Conservation (phyloP, 2,888 invertebrate species). For the Oligia fasciuncula region DNA sequence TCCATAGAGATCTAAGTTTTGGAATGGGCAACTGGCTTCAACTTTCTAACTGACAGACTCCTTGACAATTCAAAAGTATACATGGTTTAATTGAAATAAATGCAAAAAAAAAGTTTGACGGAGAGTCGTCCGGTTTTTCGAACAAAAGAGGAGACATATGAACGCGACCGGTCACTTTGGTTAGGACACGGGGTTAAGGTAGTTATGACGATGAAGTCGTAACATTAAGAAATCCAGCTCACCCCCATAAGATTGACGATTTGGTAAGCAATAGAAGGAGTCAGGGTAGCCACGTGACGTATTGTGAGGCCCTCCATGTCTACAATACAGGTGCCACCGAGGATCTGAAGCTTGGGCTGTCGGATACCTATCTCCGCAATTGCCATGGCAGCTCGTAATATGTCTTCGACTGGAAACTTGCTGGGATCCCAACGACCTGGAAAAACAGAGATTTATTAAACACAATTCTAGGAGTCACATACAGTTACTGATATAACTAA, state of each 20-base stretch:
- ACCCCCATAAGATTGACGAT: conserved; percentile 84
- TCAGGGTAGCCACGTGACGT: conserved; percentile 79
- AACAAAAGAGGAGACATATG: not conserved
- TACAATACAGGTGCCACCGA: conserved; percentile 80
- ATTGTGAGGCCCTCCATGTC: conserved; percentile 81
- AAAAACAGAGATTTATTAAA: conserved; percentile 11
- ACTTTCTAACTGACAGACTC: too few species aligned
- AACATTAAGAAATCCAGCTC: conserved; percentile 39
- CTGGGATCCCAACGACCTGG: conserved; percentile 83
- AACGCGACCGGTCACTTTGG: not conserved
- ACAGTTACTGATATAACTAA: not conserved
- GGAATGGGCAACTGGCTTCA: too few species aligned
- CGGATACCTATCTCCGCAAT: conserved; percentile 80
- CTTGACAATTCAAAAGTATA: too few species aligned
- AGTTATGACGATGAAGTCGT: not conserved
- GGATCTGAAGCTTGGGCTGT: conserved; percentile 82
- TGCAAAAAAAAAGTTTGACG: too few species aligned
- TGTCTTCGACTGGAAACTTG: conserved; percentile 81
- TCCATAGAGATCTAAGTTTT: too few species aligned
- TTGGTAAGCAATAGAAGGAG: conserved; percentile 84
- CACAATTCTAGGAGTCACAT: not conserved
- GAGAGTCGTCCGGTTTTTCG: too few species aligned
- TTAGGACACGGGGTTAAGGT: not conserved
- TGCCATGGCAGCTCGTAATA: conserved; percentile 78
- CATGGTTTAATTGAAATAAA: too few species aligned